Base-by-base conservation (phyloP, 1,140 invertebrate genomes). In the Lanistes nyassanus region DNA sequence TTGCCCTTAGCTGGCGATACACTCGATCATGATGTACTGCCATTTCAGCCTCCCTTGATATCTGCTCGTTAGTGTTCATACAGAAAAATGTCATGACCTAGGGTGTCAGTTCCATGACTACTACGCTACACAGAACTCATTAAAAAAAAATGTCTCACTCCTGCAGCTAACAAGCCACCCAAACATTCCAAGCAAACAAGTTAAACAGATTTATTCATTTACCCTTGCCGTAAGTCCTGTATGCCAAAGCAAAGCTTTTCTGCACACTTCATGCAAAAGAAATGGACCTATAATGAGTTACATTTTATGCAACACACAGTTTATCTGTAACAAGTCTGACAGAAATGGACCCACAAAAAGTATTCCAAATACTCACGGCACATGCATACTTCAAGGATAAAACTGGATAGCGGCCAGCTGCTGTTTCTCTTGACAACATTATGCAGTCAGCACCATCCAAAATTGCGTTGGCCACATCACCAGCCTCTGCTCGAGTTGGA, bases 371-470 rank as follows among this genome's bases (percentile, higher is more conserved):
- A 55, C 23, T 76, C 75, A 88, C 84, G 83, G 95, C 95, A 70
- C 95, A 94, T 96, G 98, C 97, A 55, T 95, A 97, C 60, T 92
- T 90, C 19, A 99, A 95, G n/a, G 88, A 81, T 75, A 90, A 84
- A 11, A 91, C 84, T 0, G 97, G 97, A 88, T 97, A 98, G 81
- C 97, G 95, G 78, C 97, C 97, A 90, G 98, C 97, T 34, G 97
- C 97, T 0, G 97, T 98, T 90, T 99, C 97, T 23, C 96, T 96
- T 2, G 96, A 97, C 83, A 99, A 90, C 97, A 98, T 98, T 7
- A 98, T 96, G 88, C 97, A 98, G 88, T 98, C 97, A 36, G 96
- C 96, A 19, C 97, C 97, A 90, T 99, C 97, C 9, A 98, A 90
- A 83, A 99, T 94, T 5, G 97, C 97, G 89, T 99, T 99, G 39